These are phyloP conservation scores for Oppia nitens DNA, from an alignment of 1,140 invertebrate species.

Conservation along the genomic window DNA sequence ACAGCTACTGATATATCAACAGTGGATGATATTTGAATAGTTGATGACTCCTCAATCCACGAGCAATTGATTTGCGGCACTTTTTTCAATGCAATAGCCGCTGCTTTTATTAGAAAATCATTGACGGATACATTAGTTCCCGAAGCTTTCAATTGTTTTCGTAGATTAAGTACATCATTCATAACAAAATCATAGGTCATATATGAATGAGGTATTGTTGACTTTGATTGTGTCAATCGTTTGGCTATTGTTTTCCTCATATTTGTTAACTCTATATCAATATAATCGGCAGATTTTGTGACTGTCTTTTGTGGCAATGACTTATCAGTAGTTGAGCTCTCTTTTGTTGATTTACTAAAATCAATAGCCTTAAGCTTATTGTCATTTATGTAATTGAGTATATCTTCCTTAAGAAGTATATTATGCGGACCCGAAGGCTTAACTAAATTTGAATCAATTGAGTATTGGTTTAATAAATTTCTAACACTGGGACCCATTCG, in stretches of 20 bases:
- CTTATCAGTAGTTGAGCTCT: not conserved
- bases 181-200: conserved; percentile 37
- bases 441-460: conserved; percentile 33
- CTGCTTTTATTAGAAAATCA: conserved; percentile 47
- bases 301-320: conserved; percentile 11
- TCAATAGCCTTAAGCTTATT: conserved; percentile 34
- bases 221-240: conserved; percentile 41
- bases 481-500: conserved; percentile 41
- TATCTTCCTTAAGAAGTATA: conserved; percentile 44
- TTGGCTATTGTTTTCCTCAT: conserved; percentile 37
- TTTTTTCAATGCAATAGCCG: conserved; percentile 35
- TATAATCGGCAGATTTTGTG: conserved; percentile 18
- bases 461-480: conserved; percentile 41
- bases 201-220: conserved; percentile 46
- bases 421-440: conserved; percentile 39
- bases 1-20: conserved; percentile 47
- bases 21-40: conserved; percentile 18
- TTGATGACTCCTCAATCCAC: conserved; percentile 31
- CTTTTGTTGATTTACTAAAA: not conserved
- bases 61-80: conserved; percentile 43
- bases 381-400: conserved; percentile 37
- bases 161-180: conserved; percentile 32
- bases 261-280: conserved; percentile 30
- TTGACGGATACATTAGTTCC: conserved; percentile 41
- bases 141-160: conserved; percentile 21